These are phyloP conservation scores for Lepidurus couesii DNA, from an alignment of 1,140 invertebrate species.

Conservation along the genomic window DNA sequence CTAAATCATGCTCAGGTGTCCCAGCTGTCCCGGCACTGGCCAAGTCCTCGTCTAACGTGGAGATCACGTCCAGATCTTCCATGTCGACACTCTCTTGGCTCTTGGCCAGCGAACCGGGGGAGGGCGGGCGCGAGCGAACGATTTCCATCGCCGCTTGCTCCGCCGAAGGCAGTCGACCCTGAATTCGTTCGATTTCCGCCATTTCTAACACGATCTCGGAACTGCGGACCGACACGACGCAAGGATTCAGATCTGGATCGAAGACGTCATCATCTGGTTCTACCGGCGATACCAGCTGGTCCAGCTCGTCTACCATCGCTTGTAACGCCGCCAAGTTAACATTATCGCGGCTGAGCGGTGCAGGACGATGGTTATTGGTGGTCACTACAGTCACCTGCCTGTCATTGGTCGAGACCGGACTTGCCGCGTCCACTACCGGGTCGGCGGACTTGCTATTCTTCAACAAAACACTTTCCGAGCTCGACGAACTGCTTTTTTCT, in stretches of 20 bases:
- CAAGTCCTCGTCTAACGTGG: background rate
- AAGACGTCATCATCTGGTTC: slow-evolving; percentile 52
- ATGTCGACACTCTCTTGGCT: background rate
- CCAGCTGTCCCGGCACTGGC: background rate
- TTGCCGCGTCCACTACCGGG: no score
- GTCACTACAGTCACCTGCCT: no score
- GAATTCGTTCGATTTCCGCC: slow-evolving; percentile 30
- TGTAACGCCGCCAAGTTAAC: slow-evolving; percentile 21
- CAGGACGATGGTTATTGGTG: background rate
- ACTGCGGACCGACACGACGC: background rate
- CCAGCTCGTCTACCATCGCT: slow-evolving; percentile 37
- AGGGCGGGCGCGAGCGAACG: slow-evolving; percentile 21
- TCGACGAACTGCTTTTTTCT: background rate
- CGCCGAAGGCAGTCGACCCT: slow-evolving; percentile 26
- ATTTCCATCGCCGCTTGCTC: slow-evolving; percentile 33
- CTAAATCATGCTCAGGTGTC: background rate
- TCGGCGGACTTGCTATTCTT: background rate
- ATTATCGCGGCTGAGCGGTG: background rate
- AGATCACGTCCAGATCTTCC: background rate
- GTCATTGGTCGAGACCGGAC: no score
- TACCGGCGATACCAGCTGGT: slow-evolving; percentile 53
- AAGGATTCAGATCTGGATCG: background rate
- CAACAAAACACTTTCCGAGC: background rate
- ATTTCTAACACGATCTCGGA: slow-evolving; percentile 27
- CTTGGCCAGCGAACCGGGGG: slow-evolving; percentile 14